These are phyloP conservation scores for Chironomus striatipennis DNA, from an alignment of 1,140 invertebrate genomes.

Conservation along the genomic window DNA sequence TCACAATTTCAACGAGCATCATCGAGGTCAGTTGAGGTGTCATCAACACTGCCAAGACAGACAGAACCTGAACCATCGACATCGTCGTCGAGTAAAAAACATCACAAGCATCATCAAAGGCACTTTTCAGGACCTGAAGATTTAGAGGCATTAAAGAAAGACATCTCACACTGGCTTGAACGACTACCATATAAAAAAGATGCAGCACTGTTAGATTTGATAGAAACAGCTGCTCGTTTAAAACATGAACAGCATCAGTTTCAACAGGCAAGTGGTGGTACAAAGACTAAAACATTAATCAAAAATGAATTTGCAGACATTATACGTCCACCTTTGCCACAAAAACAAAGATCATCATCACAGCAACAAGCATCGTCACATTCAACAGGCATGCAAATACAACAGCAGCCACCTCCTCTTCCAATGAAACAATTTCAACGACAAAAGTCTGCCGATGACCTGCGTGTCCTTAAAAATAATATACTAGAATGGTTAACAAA, in stretches of 20 bases:
- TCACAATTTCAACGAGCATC: slow-evolving; percentile 38
- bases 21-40: slow-evolving; percentile 31
- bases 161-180: slow-evolving; percentile 38
- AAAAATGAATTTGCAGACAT: slow-evolving; percentile 33
- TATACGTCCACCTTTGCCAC: slow-evolving; percentile 36
- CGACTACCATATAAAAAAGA: slow-evolving; percentile 34
- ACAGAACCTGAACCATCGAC: slow-evolving; percentile 34
- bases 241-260: slow-evolving; percentile 20
- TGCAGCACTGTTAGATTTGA: slow-evolving; percentile 26
- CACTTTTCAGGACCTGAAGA: slow-evolving; percentile 38
- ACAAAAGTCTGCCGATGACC: slow-evolving; percentile 20
- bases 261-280: slow-evolving; percentile 23
- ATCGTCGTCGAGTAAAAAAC: slow-evolving; percentile 31
- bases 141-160: slow-evolving; percentile 37
- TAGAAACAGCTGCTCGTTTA: slow-evolving; percentile 1
- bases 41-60: slow-evolving; percentile 31
- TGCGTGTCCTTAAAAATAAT: slow-evolving; percentile 23
- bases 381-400: not conserved
- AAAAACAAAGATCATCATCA: slow-evolving; percentile 25
- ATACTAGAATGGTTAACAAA: slow-evolving; percentile 38
- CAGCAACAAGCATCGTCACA: not conserved
- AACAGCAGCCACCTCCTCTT: slow-evolving; percentile 26
- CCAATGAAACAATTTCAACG: slow-evolving; percentile 21
- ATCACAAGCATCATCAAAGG: slow-evolving; percentile 34
- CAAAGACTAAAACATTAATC: slow-evolving; percentile 29